Evolutionary conservation across 2,113 vertebrate species (phyloP).

Genomic region (Hyaena hyaena): DNA sequence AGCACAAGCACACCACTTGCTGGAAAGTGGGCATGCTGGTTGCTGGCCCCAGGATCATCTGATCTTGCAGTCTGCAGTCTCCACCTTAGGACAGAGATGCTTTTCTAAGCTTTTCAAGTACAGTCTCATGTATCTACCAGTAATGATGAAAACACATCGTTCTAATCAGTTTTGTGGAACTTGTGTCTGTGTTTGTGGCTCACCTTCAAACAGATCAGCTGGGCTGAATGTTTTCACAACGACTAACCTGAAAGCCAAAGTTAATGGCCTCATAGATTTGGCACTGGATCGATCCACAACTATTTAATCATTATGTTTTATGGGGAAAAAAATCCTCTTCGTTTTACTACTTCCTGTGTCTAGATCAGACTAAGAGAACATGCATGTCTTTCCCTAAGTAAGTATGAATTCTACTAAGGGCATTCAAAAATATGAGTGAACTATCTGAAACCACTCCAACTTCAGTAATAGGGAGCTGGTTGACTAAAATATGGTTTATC

Average conservation of each 20-base stretch:
- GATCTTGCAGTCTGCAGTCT: not conserved
- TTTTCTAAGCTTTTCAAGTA: not conserved
- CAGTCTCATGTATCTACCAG: not conserved
- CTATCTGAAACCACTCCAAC: not conserved
- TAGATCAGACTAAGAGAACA: not conserved
- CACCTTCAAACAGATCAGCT: not conserved
- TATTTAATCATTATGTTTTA: not conserved
- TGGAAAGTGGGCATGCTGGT: not conserved
- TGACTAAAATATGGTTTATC: not conserved
- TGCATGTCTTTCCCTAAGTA: not conserved
- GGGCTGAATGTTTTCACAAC: not conserved
- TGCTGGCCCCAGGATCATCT: not conserved
- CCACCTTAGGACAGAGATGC: not conserved
- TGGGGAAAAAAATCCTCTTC: not conserved
- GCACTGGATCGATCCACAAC: not conserved
- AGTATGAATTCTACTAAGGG: not conserved
- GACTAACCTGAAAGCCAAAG: not conserved
- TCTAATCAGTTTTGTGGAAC: not conserved
- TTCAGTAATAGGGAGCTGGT: not conserved
- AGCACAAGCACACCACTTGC: not conserved
- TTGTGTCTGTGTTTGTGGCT: fast-evolving
- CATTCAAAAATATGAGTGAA: not conserved
- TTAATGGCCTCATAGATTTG: not conserved
- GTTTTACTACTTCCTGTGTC: not conserved
- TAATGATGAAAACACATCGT: not conserved